phyloP scores from a whole-genome alignment of 2,888 invertebrate genomes.

The Scrobipalpa costella region DNA sequence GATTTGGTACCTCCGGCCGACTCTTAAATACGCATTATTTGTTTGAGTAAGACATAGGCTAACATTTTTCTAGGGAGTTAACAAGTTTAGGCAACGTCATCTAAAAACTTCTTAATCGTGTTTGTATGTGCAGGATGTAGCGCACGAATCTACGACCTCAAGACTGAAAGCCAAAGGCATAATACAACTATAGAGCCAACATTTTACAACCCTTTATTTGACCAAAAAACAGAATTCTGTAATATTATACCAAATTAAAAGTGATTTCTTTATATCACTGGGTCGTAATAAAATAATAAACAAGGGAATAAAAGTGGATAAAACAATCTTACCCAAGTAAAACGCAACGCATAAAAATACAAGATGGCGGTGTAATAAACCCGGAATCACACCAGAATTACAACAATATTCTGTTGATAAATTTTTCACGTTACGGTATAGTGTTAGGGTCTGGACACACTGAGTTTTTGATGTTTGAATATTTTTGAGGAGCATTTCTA shows the following conservation, averaged over 20 bases:
- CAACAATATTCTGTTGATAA: slow-evolving; percentile 26
- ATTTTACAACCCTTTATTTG: neutral
- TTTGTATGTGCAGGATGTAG: too few relatives aligned
- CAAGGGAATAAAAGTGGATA: slow-evolving; percentile 11
- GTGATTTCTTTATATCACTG: slow-evolving; percentile 13
- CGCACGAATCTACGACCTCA: too few relatives aligned
- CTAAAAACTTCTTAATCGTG: too few relatives aligned
- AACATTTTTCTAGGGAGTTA: too few relatives aligned
- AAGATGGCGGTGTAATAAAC: slow-evolving; percentile 18
- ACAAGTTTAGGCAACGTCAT: too few relatives aligned
- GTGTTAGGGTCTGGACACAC: slow-evolving; percentile 3
- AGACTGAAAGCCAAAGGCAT: too few relatives aligned
- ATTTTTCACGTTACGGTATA: slow-evolving; percentile 25
- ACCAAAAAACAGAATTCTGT: neutral
- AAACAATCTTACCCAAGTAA: slow-evolving; percentile 16
- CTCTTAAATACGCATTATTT: too few relatives aligned
- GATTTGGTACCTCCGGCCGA: too few relatives aligned
- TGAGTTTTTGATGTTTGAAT: neutral
- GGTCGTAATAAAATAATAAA: slow-evolving; percentile 8
- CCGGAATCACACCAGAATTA: slow-evolving; percentile 22
- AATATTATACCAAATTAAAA: neutral
- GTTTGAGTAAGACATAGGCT: too few relatives aligned
- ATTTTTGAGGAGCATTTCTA: too few relatives aligned
- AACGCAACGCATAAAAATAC: slow-evolving; percentile 14
- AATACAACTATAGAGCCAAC: too few relatives aligned